A percentile compares a stretch with the other conserved stretches of the same genome.
phyloP scores from a whole-genome alignment of 92 coral and sea anemone species.

The Hydrozoanthus gracilis region DNA sequence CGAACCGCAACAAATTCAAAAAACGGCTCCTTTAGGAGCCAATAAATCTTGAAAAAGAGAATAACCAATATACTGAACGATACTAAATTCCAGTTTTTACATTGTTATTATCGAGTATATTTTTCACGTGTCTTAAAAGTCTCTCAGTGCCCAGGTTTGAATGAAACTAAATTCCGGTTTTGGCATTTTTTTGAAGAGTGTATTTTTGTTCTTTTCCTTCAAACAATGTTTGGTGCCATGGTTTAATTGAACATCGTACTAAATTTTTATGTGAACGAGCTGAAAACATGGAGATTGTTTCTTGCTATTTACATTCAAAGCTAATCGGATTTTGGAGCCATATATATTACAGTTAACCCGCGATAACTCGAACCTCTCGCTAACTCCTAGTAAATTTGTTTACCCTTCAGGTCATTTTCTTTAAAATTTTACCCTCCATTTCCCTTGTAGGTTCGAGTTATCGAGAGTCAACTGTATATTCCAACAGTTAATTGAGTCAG shows the following conservation, averaged over 20 bases:
- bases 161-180: constrained; percentile 29
- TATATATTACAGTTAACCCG: constrained; percentile 11
- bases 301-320: constrained; percentile 27
- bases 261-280: constrained; percentile 19
- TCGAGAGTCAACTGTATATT: constrained; percentile 8
- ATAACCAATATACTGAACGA: constrained; percentile 35
- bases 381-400: no score
- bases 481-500: constrained; percentile 26
- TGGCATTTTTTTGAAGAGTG: constrained; percentile 17
- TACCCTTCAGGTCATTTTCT: neutral
- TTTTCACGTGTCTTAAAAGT: constrained; percentile 30
- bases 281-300: constrained; percentile 24
- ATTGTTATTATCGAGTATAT: constrained; percentile 18
- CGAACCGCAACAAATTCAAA: constrained; percentile 43
- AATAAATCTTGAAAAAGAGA: constrained; percentile 35
- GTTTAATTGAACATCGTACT: constrained; percentile 24
- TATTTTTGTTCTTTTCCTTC: constrained; percentile 19
- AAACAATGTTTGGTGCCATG: constrained; percentile 24
- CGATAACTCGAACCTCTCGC: no score
- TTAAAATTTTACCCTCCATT: constrained; percentile 4
- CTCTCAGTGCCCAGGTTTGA: constrained; percentile 31
- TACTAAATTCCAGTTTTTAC: constrained; percentile 27
- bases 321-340: constrained; percentile 31
- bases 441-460: no score
- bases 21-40: constrained; percentile 49